Base-by-base conservation (phyloP, 2,113 vertebrate genomes). In the Dissostichus mawsoni region DNA sequence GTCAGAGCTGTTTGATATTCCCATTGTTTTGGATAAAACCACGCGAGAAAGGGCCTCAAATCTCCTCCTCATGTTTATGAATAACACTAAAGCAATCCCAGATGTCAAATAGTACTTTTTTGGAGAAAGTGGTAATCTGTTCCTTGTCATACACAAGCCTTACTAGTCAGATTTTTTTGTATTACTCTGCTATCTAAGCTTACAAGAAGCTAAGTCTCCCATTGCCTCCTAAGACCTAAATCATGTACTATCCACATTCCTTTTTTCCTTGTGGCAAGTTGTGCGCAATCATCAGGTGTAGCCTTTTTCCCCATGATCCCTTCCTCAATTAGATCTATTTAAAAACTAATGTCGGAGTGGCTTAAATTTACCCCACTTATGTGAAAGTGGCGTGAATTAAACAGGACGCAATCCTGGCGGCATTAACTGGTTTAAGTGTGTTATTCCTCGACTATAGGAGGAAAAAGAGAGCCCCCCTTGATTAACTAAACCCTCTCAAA, bases 401-500 rank as follows among this genome's bases (percentile, higher is more conserved):
- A 90, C 78, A 81, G 74, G 75, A 91, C 86, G 80, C 94, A 94
- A 93, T 95, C 93, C 93, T 92, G 91, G 90, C 71, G 18, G 93
- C 92, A 93, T 95, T 95, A 95, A 95, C 92, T 88, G 94, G 93
- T 95, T 95, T 95, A 95, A 93, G 89, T 90, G 84, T 95, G 95
- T 95, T 95, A 95, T 94, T 95, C 92, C 92, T 90, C 89, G 70
- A 92, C 92, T 93, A 94, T 94, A 93, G 86, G 82, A 93, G 84
- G 87, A 77, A 89, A 92, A 92, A 95, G 89, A 93, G 92, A 88
- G 89, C 85, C 90, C 87, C 36, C 92, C 93, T 94, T 94, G 92
- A 95, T 96, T 92, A 95, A 93, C 94, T 94, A 94, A 95, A 95
- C 94, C 95, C 94, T 94, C 94, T 94, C 88, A 94, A 94, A 94